Evolutionary conservation across 2,113 vertebrate species (phyloP).

Genomic region (Xenopus tropicalis): UCB_Xtro_10.0 CM004448.2:47361001-47361500

Average conservation of each 20-base stretch:
- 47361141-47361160: too few species aligned
- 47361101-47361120: too few species aligned
- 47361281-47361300: background rate
- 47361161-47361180: too few species aligned
- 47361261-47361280: background rate
- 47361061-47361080: too few species aligned
- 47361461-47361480: conserved; percentile 33
- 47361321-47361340: conserved; percentile 11
- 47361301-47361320: conserved; percentile 3
- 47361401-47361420: conserved; percentile 33
- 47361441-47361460: conserved; percentile 13
- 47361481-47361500: conserved; percentile 21
- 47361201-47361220: background rate
- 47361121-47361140: too few species aligned
- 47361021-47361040: too few species aligned
- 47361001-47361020: too few species aligned
- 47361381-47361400: conserved; percentile 36
- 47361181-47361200: background rate
- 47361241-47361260: background rate
- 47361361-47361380: conserved; percentile 19
- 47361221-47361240: background rate
- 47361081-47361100: too few species aligned
- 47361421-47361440: conserved; percentile 18
- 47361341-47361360: conserved; percentile 22
- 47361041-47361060: too few species aligned